Evolutionary conservation across 2,888 invertebrate genomes (phyloP).

Genomic region (Eilema depressum): DNA sequence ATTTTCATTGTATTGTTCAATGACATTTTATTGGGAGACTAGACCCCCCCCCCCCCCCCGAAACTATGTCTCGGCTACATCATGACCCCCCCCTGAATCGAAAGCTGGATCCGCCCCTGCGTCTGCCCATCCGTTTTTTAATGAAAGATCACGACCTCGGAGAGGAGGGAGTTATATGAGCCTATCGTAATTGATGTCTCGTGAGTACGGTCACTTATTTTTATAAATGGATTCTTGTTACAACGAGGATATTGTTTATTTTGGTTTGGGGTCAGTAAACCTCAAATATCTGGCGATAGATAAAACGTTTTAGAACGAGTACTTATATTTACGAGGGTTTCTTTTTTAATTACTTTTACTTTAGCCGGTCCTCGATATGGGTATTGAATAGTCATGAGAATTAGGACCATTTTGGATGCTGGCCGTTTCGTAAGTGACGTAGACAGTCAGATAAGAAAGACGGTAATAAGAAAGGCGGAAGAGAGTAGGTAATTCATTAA

Average conservation of each 20-base stretch:
- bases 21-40: too few relatives aligned
- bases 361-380: not conserved
- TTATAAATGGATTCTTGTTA: slow-evolving; percentile 5
- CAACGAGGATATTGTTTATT: slow-evolving; percentile 8
- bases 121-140: slow-evolving; percentile 33
- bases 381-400: not conserved
- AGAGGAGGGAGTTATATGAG: slow-evolving; percentile 8
- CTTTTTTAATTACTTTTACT: slow-evolving; percentile 7
- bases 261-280: slow-evolving; percentile 6
- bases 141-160: slow-evolving; percentile 50
- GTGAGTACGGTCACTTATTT: not conserved
- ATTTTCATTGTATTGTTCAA: too few relatives aligned
- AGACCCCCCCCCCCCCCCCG: too few relatives aligned
- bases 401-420: not conserved
- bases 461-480: too few relatives aligned
- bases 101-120: too few relatives aligned
- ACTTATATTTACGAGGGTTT: not conserved
- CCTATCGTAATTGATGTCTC: slow-evolving; percentile 12
- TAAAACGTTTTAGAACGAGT: not conserved
- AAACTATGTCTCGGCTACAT: too few relatives aligned
- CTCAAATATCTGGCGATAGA: not conserved
- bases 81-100: too few relatives aligned
- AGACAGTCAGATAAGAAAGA: too few relatives aligned
- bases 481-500: not conserved
- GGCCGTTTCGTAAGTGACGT: not conserved